Base-by-base conservation (phyloP, 2,113 vertebrate genomes). In the Monopterus albus region DNA sequence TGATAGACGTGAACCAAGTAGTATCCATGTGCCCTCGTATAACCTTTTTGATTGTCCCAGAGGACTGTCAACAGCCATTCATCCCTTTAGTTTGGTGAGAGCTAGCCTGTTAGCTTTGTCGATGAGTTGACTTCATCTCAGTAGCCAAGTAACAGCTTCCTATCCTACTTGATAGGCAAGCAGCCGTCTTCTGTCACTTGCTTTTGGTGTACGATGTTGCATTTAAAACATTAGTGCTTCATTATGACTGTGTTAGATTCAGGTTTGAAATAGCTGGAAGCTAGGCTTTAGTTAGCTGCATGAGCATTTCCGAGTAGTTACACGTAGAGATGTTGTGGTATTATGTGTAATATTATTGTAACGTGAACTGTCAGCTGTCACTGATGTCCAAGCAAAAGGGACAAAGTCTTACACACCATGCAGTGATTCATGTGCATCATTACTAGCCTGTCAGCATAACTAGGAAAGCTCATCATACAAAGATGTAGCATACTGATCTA, bases 61-160 rank as follows among this genome's bases (percentile, higher is more conserved):
- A 50, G 4, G 10, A 35, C 39, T 75, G 25, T 61, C 36, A 33
- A 6, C 9, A 17, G 5, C 12, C 14, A 21, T 15, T 38, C 1
- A 33, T 14, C 2, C 12, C 7, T 4, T 15, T 3, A 18, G 0
- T 33, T 5, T 43, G 10, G 18, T 23, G 23, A 43, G 11, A 69
- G 28, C 28, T 42, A 56, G 45, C 31, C 1, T 28, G 11, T 15
- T 76, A 42, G 72, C 55, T 42, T 47, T 29, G 20, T 38, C 15
- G 26, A 7, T 14, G 18, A 50, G 21, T 26, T 36, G 13, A 12
- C n/a, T 45, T 75, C 13, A 65, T 69, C 28, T 59, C 42, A 45
- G 53, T 83, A 81, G 39, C 52, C 17, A 45, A 29, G 40, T 9
- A 51, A 20, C 51, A 14, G 11, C 39, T 55, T 40, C 12, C 26